Evolutionary conservation across 2,888 invertebrate species (phyloP).

Genomic region (Caenorhabditis sp.): DNA sequence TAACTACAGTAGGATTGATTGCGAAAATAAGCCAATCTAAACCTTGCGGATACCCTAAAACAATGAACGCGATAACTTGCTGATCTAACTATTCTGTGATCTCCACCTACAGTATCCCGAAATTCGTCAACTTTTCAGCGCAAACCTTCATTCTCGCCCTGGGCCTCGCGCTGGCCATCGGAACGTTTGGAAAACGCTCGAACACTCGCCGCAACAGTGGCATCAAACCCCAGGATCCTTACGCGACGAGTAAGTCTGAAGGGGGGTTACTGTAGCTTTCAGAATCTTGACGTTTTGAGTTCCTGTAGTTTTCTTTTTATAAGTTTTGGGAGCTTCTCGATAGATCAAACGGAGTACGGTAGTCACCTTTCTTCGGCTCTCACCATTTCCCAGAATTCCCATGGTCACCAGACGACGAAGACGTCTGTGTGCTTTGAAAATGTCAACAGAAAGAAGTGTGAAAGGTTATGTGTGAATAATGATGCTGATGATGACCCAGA

Average conservation of each 20-base stretch:
- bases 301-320: neutral
- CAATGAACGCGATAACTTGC: too few species aligned
- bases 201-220: too few species aligned
- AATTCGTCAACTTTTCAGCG: neutral
- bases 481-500: too few species aligned
- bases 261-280: slow-evolving; percentile 1
- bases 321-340: too few species aligned
- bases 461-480: neutral
- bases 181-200: neutral
- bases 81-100: neutral
- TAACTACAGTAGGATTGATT: too few species aligned
- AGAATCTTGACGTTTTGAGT: neutral
- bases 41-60: too few species aligned
- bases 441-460: neutral
- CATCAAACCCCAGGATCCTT: too few species aligned
- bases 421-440: neutral
- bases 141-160: neutral
- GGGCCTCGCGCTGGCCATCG: neutral
- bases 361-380: too few species aligned
- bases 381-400: neutral
- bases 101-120: neutral
- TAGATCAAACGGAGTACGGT: neutral
- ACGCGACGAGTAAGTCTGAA: neutral
- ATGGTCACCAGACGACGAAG: neutral
- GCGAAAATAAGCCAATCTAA: too few species aligned